These are phyloP conservation scores for Ornithoptera alexandrae DNA, from an alignment of 2,888 invertebrate genomes.

Conservation along the genomic window DNA sequence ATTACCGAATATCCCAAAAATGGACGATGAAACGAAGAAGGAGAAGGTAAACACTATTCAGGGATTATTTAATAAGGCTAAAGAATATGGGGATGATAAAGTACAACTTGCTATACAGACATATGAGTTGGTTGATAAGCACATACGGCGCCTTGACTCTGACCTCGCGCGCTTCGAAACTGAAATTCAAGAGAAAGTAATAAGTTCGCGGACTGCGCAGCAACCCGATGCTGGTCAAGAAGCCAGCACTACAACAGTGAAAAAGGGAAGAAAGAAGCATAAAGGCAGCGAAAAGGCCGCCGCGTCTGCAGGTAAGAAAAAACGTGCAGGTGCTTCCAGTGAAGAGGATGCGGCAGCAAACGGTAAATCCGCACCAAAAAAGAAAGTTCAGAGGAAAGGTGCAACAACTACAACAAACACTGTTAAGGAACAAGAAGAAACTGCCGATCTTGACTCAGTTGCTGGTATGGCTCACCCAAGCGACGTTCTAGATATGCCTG, in stretches of 20 bases:
- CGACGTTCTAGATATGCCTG: constrained; percentile 94
- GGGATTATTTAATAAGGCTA: constrained; percentile 94
- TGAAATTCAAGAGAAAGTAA: constrained; percentile 96
- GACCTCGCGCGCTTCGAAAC: constrained; percentile 98
- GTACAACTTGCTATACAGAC: constrained; percentile 98
- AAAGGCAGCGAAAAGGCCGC: constrained; percentile 67
- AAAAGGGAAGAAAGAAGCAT: constrained; percentile 73
- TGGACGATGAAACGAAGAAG: constrained; percentile 88
- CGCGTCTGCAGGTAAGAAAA: constrained; percentile 71
- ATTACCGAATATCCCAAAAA: constrained; percentile 84
- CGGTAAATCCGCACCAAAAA: constrained; percentile 67
- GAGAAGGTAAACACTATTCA: constrained; percentile 92
- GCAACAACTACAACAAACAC: constrained; percentile 58
- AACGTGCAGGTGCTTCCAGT: constrained; percentile 77
- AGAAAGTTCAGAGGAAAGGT: constrained; percentile 67
- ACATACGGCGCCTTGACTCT: constrained; percentile 96
- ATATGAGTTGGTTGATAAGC: constrained; percentile 98
- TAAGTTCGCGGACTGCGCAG: constrained; percentile 84
- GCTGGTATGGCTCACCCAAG: constrained; percentile 88
- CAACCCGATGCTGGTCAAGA: constrained; percentile 74
- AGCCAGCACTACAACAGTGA: constrained; percentile 62
- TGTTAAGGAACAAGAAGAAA: constrained; percentile 68
- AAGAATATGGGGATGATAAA: constrained; percentile 98
- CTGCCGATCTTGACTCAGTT: constrained; percentile 74
- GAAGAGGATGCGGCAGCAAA: constrained; percentile 68